Evolutionary conservation across 1,140 invertebrate species (phyloP), one percentile per base, ranked within the genome.

Genomic region (Drosophila fuyamai): DNA sequence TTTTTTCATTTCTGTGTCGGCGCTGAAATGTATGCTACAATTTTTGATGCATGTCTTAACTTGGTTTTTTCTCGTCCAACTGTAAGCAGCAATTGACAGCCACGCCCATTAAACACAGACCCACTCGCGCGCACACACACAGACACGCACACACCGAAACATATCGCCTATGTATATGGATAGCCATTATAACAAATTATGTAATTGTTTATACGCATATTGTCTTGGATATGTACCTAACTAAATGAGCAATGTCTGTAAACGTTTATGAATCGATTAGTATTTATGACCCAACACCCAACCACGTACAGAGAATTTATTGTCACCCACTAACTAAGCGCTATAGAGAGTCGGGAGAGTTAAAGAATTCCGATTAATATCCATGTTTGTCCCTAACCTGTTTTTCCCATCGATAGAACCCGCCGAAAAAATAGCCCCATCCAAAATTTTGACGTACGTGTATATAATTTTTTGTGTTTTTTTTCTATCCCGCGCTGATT

Each of bases 181-280:
- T 63, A 88, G 83, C 84, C 84, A 81, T 63, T 58, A 63, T 84
- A 88, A 88, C 83, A 79, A 86, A 79, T 83, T 77, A 56, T 77
- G 54, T 71, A 43, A 74, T 56, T 61, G 58, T 68, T 38, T 41
- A 43, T 48, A 32, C 36, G 41, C 55, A 66, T 62, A 70, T 66
- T 55, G 48, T 54, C 76, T 43, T 62, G 59, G 38, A 68, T 53
- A 46, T 40, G 47, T 60, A 60, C 32, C 32, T 29, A 56, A 68
- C 46, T 68, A 29, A 59, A 58, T 73, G 50, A 46, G 47, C 46
- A 54, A 47, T 51, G 62, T 75, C 48, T 81, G 79, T 79, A 82
- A 88, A 82, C 83, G 75, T 86, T 79, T 57, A 90, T 86, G 86
- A 90, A 90, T 90, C 86, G 86, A 90, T 90, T 90, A 90, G 86